phyloP scores from a whole-genome alignment of 2,797 vertebrate genomes.

The Cuculus canorus region DNA sequence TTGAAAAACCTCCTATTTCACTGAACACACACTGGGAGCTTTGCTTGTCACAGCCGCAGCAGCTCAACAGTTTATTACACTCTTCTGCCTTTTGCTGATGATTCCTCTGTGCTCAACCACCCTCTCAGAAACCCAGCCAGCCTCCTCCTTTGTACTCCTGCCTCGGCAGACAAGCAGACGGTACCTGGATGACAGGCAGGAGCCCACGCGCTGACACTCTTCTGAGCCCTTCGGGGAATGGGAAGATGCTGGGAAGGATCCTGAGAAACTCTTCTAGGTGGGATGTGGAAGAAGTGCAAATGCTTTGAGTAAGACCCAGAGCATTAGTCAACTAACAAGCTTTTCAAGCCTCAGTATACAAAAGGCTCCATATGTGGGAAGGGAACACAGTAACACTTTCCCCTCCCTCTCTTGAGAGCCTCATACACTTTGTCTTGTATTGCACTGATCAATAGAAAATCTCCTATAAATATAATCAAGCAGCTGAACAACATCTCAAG shows the following conservation, averaged over 20 bases:
- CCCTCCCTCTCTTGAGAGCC: background rate
- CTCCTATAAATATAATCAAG: background rate
- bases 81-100: background rate
- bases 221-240: background rate
- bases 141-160: conserved; percentile 11
- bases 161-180: background rate
- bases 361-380: background rate
- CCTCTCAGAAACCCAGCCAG: background rate
- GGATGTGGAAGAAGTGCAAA: background rate
- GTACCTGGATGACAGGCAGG: background rate
- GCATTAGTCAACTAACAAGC: background rate
- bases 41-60: background rate
- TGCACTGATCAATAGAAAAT: background rate
- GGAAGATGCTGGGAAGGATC: background rate
- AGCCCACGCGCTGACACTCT: background rate
- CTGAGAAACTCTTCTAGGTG: background rate
- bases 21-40: background rate
- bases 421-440: accelerated
- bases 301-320: background rate
- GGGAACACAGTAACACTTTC: background rate
- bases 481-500: background rate
- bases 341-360: background rate
- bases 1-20: background rate
- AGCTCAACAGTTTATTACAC: background rate
- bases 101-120: background rate